phyloP scores from a whole-genome alignment of 1,140 invertebrate species.

The Mycetomoellerius zeteki region DNA sequence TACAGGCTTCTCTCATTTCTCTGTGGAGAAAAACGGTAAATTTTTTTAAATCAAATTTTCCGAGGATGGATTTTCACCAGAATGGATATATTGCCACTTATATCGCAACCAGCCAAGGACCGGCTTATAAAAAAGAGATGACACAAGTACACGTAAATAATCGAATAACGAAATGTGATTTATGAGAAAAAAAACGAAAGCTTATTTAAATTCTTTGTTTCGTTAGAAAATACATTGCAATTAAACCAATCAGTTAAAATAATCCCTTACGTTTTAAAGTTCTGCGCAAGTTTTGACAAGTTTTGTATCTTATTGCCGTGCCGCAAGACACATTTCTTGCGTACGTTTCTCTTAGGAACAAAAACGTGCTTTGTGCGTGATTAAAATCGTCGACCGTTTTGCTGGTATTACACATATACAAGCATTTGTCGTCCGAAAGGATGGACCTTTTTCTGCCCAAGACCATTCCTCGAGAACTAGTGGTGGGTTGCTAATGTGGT shows the following conservation, averaged over 20 bases:
- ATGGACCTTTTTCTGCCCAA: conserved; percentile 33
- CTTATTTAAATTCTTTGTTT: background rate
- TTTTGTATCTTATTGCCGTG: conserved; percentile 1
- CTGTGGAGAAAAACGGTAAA: background rate
- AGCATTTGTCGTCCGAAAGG: conserved; percentile 51
- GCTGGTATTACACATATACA: conserved; percentile 44
- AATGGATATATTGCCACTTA: conserved; percentile 51
- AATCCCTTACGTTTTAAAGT: conserved; percentile 24
- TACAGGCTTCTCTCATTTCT: background rate
- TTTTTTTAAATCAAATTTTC: conserved; percentile 56
- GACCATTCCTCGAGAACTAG: conserved; percentile 48
- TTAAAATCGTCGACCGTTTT: conserved; percentile 55
- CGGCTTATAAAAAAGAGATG: background rate
- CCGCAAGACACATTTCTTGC: background rate
- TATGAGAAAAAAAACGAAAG: background rate
- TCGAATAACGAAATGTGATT: background rate
- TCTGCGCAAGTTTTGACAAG: background rate
- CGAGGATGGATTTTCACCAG: conserved; percentile 36
- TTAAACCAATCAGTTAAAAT: background rate
- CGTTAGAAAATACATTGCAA: background rate
- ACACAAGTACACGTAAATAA: background rate
- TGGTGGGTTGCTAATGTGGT: conserved; percentile 57
- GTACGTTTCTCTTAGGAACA: background rate
- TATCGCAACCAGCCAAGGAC: background rate
- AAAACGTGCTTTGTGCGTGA: conserved; percentile 37